These are phyloP conservation scores for Ceratosolen solmsi DNA, from an alignment of 1,140 invertebrate species.

Conservation along the genomic window DNA sequence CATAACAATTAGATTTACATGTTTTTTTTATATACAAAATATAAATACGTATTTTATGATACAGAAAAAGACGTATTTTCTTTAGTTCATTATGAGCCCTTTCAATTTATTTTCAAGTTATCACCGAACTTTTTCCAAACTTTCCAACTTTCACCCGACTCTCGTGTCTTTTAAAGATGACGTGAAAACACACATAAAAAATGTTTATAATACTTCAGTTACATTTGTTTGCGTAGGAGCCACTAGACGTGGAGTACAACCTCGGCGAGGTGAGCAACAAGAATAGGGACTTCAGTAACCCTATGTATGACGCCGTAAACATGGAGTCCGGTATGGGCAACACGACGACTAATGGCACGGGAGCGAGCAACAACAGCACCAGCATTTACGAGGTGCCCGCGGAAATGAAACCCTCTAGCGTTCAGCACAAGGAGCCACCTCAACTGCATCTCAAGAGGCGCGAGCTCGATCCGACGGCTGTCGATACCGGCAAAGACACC, in stretches of 20 bases:
- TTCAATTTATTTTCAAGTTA: no score
- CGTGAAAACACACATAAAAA: no score
- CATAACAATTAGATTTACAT: no score
- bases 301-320: constrained; percentile 93
- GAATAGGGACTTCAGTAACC: constrained; percentile 93
- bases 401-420: constrained; percentile 84
- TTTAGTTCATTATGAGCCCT: no score
- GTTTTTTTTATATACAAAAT: no score
- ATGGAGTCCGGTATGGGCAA: constrained; percentile 66
- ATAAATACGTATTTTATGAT: no score
- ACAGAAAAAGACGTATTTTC: no score
- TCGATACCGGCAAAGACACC: constrained; percentile 94
- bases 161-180: no score
- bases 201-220: no score
- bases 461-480: constrained; percentile 85
- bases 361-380: constrained; percentile 76
- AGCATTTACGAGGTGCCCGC: constrained; percentile 86
- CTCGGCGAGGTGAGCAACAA: constrained; percentile 82
- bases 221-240: constrained; percentile 72
- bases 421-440: constrained; percentile 83
- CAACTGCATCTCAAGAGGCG: constrained; percentile 82
- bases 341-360: constrained; percentile 76
- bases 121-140: no score
- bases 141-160: no score
- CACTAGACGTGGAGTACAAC: constrained; percentile 84